phyloP scores from a whole-genome alignment of 2,113 vertebrate species.

The Passerina amoena region DNA sequence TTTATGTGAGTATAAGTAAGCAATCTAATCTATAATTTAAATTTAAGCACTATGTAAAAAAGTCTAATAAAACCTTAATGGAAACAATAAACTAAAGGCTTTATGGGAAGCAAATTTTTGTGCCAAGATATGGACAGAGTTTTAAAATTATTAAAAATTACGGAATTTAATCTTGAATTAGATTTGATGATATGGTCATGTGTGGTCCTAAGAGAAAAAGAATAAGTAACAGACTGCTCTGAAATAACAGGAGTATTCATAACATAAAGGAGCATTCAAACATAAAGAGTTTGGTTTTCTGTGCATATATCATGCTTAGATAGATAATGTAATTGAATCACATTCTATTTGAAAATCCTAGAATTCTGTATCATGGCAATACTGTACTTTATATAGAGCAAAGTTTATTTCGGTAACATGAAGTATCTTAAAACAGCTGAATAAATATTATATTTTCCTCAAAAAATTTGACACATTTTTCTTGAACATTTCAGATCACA shows the following conservation, averaged over 20 bases:
- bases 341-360: not conserved
- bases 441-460: not conserved
- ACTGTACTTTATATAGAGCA: not conserved
- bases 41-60: not conserved
- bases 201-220: not conserved
- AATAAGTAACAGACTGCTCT: not conserved
- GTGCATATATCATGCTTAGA: too few species aligned
- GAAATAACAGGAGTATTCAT: not conserved
- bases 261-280: too few species aligned
- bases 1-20: not conserved
- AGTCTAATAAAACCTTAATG: not conserved
- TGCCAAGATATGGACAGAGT: not conserved
- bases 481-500: not conserved
- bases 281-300: not conserved
- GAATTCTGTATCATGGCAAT: not conserved
- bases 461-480: rapidly evolving
- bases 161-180: not conserved
- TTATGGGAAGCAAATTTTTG: not conserved
- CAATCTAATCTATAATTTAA: not conserved
- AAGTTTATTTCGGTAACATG: not conserved
- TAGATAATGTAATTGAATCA: not conserved
- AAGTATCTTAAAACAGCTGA: not conserved
- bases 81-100: not conserved
- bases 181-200: not conserved
- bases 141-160: not conserved